A percentile compares a stretch with the other conserved stretches of the same genome.
Conservation (phyloP, 2,113 vertebrate species). For the Malurus cyaneus region DNA sequence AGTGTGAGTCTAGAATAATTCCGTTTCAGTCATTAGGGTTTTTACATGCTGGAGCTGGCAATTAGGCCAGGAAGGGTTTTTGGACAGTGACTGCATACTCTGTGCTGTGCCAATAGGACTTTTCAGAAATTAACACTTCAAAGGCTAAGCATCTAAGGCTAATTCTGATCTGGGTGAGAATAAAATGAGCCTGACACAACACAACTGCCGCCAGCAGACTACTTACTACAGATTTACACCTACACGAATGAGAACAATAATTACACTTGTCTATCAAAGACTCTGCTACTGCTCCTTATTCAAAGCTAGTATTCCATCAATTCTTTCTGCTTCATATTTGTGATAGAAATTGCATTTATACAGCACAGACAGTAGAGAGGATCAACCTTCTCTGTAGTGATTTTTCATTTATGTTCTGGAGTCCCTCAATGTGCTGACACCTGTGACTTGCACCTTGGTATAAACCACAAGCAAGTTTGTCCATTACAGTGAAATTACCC, state of each 20-base stretch:
- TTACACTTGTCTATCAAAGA: not conserved
- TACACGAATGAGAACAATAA: not conserved
- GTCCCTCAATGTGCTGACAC: not conserved
- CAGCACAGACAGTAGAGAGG: not conserved
- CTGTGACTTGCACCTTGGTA: not conserved
- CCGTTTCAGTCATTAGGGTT: not conserved
- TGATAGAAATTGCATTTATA: not conserved
- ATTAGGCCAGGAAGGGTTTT: slow-evolving; percentile 6
- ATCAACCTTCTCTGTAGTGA: not conserved
- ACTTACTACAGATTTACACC: not conserved
- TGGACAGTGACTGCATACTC: not conserved
- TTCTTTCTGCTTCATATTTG: not conserved
- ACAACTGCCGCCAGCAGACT: not conserved
- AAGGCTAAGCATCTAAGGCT: not conserved
- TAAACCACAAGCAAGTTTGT: not conserved
- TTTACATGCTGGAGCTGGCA: not conserved
- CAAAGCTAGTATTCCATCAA: not conserved
- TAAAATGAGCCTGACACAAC: not conserved
- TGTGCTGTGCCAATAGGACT: slow-evolving; percentile 5
- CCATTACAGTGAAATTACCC: not conserved
- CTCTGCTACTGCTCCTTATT: not conserved
- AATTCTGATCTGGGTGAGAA: not conserved
- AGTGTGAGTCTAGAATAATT: not conserved
- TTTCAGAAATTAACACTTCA: slow-evolving; percentile 40
- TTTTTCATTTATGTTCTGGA: not conserved